Conservation (phyloP, 2,888 invertebrate species). For the Branchellion lobata region DNA sequence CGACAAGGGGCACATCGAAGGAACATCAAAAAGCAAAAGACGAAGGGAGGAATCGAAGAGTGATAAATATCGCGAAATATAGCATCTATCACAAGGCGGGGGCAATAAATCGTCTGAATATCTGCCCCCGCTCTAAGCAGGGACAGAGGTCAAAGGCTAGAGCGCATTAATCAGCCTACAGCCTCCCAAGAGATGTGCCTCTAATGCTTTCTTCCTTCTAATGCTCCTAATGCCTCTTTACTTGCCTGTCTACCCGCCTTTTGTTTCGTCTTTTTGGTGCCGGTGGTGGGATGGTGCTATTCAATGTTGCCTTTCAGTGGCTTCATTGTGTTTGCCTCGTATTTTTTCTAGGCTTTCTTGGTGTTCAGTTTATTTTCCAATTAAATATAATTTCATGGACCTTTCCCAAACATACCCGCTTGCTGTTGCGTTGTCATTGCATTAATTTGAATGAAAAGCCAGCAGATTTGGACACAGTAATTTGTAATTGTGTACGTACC, state of each 20-base stretch:
- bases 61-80: background rate
- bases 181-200: background rate
- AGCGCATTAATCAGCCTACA: background rate
- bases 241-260: too few species aligned
- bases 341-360: background rate
- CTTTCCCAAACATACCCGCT: too few species aligned
- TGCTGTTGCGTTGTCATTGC: too few species aligned
- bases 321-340: background rate
- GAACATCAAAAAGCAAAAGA: too few species aligned
- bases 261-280: background rate
- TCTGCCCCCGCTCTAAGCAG: constrained; percentile 6
- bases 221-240: background rate
- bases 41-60: too few species aligned
- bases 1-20: too few species aligned
- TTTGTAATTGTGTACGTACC: too few species aligned
- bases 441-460: too few species aligned
- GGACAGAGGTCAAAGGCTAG: background rate
- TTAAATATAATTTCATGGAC: too few species aligned
- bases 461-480: too few species aligned
- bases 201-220: too few species aligned
- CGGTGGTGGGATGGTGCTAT: background rate
- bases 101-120: background rate
- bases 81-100: background rate
- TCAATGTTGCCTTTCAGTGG: background rate
- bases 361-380: too few species aligned